Percentiles rank a stretch among this genome's conserved stretches.
Evolutionary conservation across 1,140 invertebrate genomes (phyloP).

Genomic region (Philopotamus ludificatus): DNA sequence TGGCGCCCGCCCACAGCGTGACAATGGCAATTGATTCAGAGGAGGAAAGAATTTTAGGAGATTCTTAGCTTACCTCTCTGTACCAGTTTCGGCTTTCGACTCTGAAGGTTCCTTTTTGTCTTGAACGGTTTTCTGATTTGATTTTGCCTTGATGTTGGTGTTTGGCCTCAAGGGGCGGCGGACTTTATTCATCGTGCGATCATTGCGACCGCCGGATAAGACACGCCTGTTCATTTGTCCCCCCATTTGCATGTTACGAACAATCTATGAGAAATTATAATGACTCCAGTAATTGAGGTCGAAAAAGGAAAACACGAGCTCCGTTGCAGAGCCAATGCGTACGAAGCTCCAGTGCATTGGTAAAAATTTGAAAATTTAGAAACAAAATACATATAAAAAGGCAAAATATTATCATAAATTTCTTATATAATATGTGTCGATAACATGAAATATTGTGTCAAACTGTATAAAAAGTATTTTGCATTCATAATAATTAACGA

Average conservation of each 20-base stretch:
- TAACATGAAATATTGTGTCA: too few species aligned
- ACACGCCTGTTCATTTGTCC: constrained; percentile 26
- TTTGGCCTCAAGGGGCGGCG: constrained; percentile 24
- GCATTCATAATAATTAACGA: too few species aligned
- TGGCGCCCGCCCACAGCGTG: not conserved
- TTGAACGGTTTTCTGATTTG: constrained; percentile 11
- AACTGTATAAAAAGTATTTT: too few species aligned
- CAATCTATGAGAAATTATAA: constrained; percentile 28
- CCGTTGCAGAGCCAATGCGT: not conserved
- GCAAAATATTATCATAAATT: too few species aligned
- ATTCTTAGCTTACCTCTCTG: constrained; percentile 26
- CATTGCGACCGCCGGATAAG: constrained; percentile 24
- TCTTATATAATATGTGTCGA: too few species aligned
- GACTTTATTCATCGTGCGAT: constrained; percentile 25
- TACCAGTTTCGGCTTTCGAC: constrained; percentile 14
- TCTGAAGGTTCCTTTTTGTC: constrained; percentile 22
- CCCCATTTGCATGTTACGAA: constrained; percentile 28
- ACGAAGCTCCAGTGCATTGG: not conserved
- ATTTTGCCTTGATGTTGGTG: constrained; percentile 21
- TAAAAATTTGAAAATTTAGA: not conserved
- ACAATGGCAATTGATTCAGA: constrained; percentile 9
- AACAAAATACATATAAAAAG: too few species aligned
- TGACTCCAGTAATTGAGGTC: constrained; percentile 12
- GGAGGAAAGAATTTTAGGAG: constrained; percentile 26
- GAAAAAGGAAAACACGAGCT: not conserved